phyloP scores from a whole-genome alignment of 2,797 vertebrate genomes.

The Pipistrellus pygmaeus region DNA sequence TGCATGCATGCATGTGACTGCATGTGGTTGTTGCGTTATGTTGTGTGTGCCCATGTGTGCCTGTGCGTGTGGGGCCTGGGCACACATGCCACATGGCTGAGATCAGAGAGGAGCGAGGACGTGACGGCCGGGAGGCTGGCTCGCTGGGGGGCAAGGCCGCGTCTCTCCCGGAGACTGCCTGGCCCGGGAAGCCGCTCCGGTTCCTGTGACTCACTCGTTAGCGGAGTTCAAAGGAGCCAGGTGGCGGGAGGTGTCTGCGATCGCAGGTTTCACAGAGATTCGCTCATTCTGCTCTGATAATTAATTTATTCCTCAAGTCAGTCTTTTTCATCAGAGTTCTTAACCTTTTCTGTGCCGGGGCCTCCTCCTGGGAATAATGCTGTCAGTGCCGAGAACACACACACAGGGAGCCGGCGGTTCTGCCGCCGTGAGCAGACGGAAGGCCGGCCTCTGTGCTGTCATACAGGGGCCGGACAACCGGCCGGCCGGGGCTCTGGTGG shows the following conservation, averaged over 20 bases:
- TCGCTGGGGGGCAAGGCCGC: not conserved
- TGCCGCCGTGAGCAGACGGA: rapidly evolving
- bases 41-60: not conserved
- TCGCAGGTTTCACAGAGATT: constrained; percentile 59
- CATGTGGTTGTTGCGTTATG: not conserved
- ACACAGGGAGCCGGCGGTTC: rapidly evolving
- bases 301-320: constrained; percentile 59
- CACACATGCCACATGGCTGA: not conserved
- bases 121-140: not conserved
- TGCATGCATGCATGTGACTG: not conserved
- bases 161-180: constrained; percentile 41
- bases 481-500: not conserved
- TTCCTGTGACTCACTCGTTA: constrained; percentile 64
- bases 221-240: constrained; percentile 73
- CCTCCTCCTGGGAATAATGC: not conserved
- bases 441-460: rapidly evolving
- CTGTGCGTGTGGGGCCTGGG: not conserved
- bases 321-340: not conserved
- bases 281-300: constrained; percentile 53
- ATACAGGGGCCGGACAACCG: rapidly evolving
- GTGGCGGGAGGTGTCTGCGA: constrained; percentile 61
- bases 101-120: constrained; percentile 20
- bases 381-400: not conserved
- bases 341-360: constrained; percentile 23
- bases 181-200: not conserved